Evolutionary conservation across 2,797 vertebrate species (phyloP).

Genomic region (Pipistrellus pygmaeus): DNA sequence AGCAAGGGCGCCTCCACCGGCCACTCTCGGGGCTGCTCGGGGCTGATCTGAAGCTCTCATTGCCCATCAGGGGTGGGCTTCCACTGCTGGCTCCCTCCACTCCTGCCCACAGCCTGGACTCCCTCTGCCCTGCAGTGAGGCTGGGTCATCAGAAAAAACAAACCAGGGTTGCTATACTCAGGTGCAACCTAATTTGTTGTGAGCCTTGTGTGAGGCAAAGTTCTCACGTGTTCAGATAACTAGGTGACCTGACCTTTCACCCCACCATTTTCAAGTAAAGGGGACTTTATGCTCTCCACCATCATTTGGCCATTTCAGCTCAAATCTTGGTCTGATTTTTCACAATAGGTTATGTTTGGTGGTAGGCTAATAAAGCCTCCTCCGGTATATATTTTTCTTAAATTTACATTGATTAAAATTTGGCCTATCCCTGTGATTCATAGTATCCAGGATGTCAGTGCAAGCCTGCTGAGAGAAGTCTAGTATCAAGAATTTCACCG

Average conservation of each 20-base stretch:
- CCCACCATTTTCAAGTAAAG: neutral
- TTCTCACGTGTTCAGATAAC: neutral
- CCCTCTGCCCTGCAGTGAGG: neutral
- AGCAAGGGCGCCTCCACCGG: neutral
- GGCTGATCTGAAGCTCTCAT: neutral
- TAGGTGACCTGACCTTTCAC: neutral
- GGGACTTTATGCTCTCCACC: neutral
- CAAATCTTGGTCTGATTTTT: constrained; percentile 3
- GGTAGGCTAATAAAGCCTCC: neutral
- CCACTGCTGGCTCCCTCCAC: neutral
- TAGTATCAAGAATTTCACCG: neutral
- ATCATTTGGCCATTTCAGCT: neutral
- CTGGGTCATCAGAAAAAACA: neutral
- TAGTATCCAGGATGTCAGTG: neutral
- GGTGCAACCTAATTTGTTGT: neutral
- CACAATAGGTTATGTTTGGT: neutral
- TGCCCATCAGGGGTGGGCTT: neutral
- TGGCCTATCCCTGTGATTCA: neutral
- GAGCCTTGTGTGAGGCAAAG: neutral
- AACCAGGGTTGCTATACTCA: neutral
- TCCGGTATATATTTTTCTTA: neutral
- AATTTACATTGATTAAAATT: neutral
- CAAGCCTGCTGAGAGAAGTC: neutral
- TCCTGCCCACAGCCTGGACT: too few relatives aligned
- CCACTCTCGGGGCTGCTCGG: neutral